Percentiles rank a stretch among this genome's conserved stretches.
phyloP scores from a whole-genome alignment of 2,113 vertebrate species.

The Marcusenius ussheri region DNA sequence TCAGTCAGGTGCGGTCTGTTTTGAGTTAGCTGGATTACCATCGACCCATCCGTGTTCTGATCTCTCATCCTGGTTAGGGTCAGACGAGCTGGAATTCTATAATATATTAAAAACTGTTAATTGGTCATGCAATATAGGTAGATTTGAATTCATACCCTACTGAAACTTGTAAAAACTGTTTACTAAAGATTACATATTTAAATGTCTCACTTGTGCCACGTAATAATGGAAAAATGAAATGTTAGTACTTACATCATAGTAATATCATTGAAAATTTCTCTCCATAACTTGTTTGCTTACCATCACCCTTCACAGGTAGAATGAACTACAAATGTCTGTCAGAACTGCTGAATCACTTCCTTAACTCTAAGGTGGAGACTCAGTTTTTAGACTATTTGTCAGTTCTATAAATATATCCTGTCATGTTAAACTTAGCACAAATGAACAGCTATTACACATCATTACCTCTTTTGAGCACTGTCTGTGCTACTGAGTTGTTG shows the following conservation, averaged over 20 bases:
- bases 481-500: not conserved
- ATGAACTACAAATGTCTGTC: not conserved
- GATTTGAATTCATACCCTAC: not conserved
- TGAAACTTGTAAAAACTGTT: not conserved
- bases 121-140: not conserved
- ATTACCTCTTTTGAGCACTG: not conserved
- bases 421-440: not conserved
- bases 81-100: not conserved
- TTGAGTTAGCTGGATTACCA: not conserved
- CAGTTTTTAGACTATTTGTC: not conserved
- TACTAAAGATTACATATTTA: not conserved
- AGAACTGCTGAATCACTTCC: not conserved
- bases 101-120: not conserved
- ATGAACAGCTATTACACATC: not conserved
- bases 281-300: not conserved
- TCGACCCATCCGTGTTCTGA: not conserved
- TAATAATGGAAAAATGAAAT: not conserved
- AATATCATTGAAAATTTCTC: not conserved
- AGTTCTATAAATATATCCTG: not conserved
- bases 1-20: slow-evolving; percentile 2
- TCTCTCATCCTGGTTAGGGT: not conserved
- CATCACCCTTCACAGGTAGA: not conserved
- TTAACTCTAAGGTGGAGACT: not conserved
- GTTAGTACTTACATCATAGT: not conserved
- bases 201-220: not conserved